Conservation (phyloP, 1,140 invertebrate species). For the Phenacoccus solenopsis region DNA sequence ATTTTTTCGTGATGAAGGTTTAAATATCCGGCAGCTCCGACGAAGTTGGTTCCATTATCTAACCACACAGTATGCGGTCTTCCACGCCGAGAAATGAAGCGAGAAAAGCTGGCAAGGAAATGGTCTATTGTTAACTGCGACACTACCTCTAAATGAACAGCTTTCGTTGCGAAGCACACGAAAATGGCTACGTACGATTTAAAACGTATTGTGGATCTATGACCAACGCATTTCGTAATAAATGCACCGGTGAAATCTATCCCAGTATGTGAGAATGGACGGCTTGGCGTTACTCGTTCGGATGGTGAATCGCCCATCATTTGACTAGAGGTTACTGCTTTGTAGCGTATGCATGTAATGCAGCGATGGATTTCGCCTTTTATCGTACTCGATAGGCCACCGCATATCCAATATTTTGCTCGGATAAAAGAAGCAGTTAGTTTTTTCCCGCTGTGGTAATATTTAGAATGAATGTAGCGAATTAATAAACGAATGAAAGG, state of each 20-base stretch:
- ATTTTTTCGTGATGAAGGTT: not conserved
- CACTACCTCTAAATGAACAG: conserved; percentile 36
- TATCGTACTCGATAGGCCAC: conserved; percentile 22
- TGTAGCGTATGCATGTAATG: conserved; percentile 25
- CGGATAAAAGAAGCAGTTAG: conserved; percentile 24
- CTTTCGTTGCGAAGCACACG: conserved; percentile 34
- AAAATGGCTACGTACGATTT: conserved; percentile 36
- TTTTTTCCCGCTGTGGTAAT: conserved; percentile 29
- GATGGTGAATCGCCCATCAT: conserved; percentile 31
- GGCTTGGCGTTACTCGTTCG: conserved; percentile 26
- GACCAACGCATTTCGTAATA: conserved; percentile 27
- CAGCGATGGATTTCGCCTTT: conserved; percentile 27
- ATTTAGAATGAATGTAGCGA: conserved; percentile 27
- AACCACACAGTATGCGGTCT: conserved; percentile 29
- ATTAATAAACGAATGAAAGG: conserved; percentile 31
- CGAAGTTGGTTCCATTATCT: conserved; percentile 34
- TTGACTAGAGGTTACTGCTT: conserved; percentile 21
- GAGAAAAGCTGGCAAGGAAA: conserved; percentile 32
- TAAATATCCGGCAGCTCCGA: conserved; percentile 25
- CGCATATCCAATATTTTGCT: conserved; percentile 28
- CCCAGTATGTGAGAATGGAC: conserved; percentile 31
- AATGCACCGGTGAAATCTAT: conserved; percentile 36
- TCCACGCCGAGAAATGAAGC: conserved; percentile 34
- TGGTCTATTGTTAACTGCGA: conserved; percentile 31
- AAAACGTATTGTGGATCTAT: conserved; percentile 24